These are phyloP conservation scores for Pseudochromis fuscus DNA, from an alignment of 2,797 vertebrate species.

Conservation along the genomic window DNA sequence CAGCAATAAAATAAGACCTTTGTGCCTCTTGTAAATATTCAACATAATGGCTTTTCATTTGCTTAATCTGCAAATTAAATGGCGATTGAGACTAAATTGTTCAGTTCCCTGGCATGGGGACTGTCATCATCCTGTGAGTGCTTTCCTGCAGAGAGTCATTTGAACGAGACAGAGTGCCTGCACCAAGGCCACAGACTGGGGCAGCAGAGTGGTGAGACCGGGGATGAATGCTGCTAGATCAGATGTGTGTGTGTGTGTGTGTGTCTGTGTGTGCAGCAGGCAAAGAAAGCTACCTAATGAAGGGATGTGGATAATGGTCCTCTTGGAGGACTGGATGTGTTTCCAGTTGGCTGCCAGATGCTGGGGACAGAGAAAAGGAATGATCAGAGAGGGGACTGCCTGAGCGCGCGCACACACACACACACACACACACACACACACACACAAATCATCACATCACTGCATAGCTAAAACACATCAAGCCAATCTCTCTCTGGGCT, in stretches of 20 bases:
- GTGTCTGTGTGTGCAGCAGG: constrained; percentile 58
- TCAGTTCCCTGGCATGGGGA: constrained; percentile 90
- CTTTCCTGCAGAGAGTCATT: constrained; percentile 97
- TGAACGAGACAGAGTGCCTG: constrained; percentile 95
- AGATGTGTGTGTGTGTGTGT: constrained; percentile 58
- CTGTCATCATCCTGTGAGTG: constrained; percentile 96
- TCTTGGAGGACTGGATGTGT: constrained; percentile 96
- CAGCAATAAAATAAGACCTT: constrained; percentile 87
- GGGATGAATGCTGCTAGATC: constrained; percentile 90
- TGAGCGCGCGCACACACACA: constrained; percentile 33
- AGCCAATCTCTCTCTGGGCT: constrained; percentile 87
- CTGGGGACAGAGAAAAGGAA: constrained; percentile 91
- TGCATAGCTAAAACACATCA: constrained; percentile 86
- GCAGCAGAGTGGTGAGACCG: constrained; percentile 86
- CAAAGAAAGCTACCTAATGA: constrained; percentile 93
- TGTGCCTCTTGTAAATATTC: constrained; percentile 89
- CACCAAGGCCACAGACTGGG: constrained; percentile 94
- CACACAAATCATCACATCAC: constrained; percentile 89
- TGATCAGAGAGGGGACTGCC: constrained; percentile 90
- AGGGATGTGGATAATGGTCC: constrained; percentile 98
- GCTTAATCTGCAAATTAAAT: constrained; percentile 99
- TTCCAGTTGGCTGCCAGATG: constrained; percentile 99
- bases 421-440: constrained; percentile 43
- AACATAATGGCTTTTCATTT: constrained; percentile 96
- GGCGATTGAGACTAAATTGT: constrained; percentile 91